Percentiles rank a stretch among this genome's conserved stretches.
Evolutionary conservation across 2,797 vertebrate species (phyloP).

Genomic region (Taenioides sp.): DNA sequence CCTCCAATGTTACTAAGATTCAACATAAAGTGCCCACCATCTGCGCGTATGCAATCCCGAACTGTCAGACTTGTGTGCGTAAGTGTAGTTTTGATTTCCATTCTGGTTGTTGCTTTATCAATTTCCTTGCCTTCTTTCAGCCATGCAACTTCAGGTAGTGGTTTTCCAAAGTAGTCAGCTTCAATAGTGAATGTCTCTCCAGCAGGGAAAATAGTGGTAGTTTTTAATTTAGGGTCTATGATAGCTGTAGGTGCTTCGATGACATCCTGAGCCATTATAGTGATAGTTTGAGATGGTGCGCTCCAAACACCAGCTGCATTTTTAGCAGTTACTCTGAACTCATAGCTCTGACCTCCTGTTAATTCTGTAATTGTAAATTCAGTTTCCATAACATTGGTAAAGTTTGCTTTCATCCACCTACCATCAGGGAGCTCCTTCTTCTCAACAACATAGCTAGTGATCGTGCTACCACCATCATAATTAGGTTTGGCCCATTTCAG

Average conservation of each 20-base stretch:
- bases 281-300: slow-evolving; percentile 85
- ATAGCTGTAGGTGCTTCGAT: slow-evolving; percentile 85
- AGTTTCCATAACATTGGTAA: slow-evolving; percentile 88
- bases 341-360: slow-evolving; percentile 87
- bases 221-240: slow-evolving; percentile 91
- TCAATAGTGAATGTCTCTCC: slow-evolving; percentile 92
- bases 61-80: slow-evolving; percentile 85
- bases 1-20: slow-evolving; percentile 89
- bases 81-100: slow-evolving; percentile 87
- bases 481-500: slow-evolving; percentile 89
- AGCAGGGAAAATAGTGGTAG: slow-evolving; percentile 78
- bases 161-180: slow-evolving; percentile 92
- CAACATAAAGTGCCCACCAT: slow-evolving; percentile 89
- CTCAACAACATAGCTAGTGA: slow-evolving; percentile 90
- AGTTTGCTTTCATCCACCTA: slow-evolving; percentile 95
- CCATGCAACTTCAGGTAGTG: slow-evolving; percentile 87
- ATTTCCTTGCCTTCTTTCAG: slow-evolving; percentile 89
- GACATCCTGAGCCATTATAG: slow-evolving; percentile 87
- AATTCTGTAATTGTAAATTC: slow-evolving; percentile 87
- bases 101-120: slow-evolving; percentile 80
- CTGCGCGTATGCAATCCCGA: slow-evolving; percentile 81
- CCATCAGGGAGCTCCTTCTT: slow-evolving; percentile 90
- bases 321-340: slow-evolving; percentile 92
- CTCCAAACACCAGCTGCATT: slow-evolving; percentile 91
- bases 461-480: slow-evolving; percentile 90